These are phyloP conservation scores for Pogonomyrmex barbatus DNA, from an alignment of 1,140 invertebrate species.

Conservation along the genomic window DNA sequence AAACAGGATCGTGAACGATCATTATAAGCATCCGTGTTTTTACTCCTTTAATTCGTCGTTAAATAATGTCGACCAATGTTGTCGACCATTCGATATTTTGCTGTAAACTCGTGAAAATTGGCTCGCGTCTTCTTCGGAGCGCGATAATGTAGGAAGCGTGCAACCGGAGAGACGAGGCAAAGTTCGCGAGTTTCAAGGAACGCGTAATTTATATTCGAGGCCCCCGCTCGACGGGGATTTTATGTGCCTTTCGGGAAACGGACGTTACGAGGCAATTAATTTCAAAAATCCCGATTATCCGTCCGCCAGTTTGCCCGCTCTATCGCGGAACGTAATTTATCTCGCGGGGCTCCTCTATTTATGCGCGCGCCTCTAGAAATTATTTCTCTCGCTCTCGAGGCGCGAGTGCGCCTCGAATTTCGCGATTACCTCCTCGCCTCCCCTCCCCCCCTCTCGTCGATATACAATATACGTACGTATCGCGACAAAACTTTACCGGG, in stretches of 20 bases:
- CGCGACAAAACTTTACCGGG: conserved; percentile 8
- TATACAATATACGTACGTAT: neutral
- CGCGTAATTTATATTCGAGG: conserved; percentile 78
- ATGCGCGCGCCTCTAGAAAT: conserved; percentile 37
- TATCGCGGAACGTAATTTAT: conserved; percentile 53
- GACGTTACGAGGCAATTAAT: conserved; percentile 76
- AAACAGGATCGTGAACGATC: conserved; percentile 38
- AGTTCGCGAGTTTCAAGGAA: conserved; percentile 75
- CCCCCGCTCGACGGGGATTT: conserved; percentile 66
- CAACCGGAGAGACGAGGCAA: conserved; percentile 63
- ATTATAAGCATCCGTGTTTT: neutral
- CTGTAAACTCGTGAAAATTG: neutral
- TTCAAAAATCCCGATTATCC: conserved; percentile 72
- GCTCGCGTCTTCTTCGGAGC: too few species aligned
- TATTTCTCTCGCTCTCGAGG: conserved; percentile 17
- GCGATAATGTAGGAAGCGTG: neutral
- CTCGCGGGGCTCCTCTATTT: conserved; percentile 35
- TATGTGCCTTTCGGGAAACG: conserved; percentile 78
- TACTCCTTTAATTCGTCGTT: neutral
- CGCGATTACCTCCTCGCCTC: conserved; percentile 22
- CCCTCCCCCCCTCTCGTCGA: neutral
- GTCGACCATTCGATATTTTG: neutral
- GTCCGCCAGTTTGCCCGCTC: conserved; percentile 25
- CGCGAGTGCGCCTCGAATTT: conserved; percentile 16
- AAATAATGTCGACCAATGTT: neutral